Evolutionary conservation across 1,140 invertebrate species (phyloP), one percentile per base, ranked within the genome.

Genomic region (Venturia canescens): DNA sequence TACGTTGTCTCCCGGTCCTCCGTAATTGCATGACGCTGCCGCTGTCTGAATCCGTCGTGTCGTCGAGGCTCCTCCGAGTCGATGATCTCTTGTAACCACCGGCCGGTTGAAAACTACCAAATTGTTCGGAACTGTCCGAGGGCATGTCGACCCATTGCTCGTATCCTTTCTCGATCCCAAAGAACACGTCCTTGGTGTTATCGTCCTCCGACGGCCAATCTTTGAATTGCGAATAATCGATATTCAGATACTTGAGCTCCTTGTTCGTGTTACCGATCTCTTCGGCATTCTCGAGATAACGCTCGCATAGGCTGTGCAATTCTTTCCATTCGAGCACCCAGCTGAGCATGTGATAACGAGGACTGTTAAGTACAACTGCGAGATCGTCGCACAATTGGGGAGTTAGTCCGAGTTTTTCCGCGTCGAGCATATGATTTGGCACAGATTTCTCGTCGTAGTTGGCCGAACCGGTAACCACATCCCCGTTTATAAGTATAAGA

Each of bases 201-300:
- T 93, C 92, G 26, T 92, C 90, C 0, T 91, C 91, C 26, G 90
- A 92, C 3, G 94, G 93, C 86, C 92, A 93, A 86, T 93, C 91
- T 81, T 93, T 93, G 83, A 94, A 95, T 82, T 94, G 93, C 38
- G 93, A 93, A 83, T 95, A 95, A 87, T 95, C 94, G 72, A 95
- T 94, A 79, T 95, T 94, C 0, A 95, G 86, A 86, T 93, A 95
- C 84, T 95, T 95, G 5, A 95, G 86, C 80, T 94, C 93, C 50
- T 94, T 94, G 70, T 93, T 93, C 18, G 92, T 91, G 81, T 93
- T 94, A 26, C 93, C 91, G 84, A 94, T 93, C 31, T 93, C 91
- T 75, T 94, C 93, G 0, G 92, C 92, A 80, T 94, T 93, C 18
- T 93, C 91, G 18, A 95, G 83, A 85, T 95, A 95, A 53, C 92